These are phyloP conservation scores for Aldrovandia affinis DNA, from an alignment of 2,797 vertebrate species.

Conservation along the genomic window DNA sequence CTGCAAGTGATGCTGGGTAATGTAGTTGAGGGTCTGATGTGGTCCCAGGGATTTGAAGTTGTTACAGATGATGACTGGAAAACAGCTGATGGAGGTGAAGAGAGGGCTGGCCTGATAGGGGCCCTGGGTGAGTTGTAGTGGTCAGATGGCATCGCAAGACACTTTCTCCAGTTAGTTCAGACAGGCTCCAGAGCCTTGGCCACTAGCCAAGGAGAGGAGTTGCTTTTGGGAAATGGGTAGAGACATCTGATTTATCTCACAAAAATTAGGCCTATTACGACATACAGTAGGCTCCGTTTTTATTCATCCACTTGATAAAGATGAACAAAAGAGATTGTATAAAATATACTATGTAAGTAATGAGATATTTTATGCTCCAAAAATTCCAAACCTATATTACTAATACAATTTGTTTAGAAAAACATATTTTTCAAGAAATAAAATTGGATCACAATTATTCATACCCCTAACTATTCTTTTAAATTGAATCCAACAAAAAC, in stretches of 20 bases:
- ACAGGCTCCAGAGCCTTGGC: background rate
- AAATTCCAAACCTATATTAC: too few relatives aligned
- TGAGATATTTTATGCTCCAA: too few relatives aligned
- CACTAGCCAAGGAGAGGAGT: background rate
- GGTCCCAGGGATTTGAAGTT: background rate
- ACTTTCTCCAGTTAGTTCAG: background rate
- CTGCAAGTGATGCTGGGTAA: background rate
- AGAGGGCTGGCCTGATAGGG: background rate
- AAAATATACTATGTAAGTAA: too few relatives aligned
- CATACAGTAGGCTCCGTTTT: too few relatives aligned
- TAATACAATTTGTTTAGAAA: too few relatives aligned
- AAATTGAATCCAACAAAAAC: too few relatives aligned
- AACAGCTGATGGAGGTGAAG: background rate
- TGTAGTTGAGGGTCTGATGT: background rate
- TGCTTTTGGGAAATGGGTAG: background rate
- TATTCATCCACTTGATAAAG: too few relatives aligned
- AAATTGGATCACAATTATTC: too few relatives aligned
- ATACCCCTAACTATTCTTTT: too few relatives aligned
- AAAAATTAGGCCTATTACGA: background rate
- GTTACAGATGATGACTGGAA: background rate
- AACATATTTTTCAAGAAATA: too few relatives aligned
- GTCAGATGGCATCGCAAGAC: background rate
- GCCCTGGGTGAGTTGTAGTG: background rate
- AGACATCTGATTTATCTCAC: background rate
- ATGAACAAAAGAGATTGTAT: too few relatives aligned